These are phyloP conservation scores for Drosophila nr. perissopoda DNA, from an alignment of 2,888 invertebrate species.

Conservation along the genomic window DNA sequence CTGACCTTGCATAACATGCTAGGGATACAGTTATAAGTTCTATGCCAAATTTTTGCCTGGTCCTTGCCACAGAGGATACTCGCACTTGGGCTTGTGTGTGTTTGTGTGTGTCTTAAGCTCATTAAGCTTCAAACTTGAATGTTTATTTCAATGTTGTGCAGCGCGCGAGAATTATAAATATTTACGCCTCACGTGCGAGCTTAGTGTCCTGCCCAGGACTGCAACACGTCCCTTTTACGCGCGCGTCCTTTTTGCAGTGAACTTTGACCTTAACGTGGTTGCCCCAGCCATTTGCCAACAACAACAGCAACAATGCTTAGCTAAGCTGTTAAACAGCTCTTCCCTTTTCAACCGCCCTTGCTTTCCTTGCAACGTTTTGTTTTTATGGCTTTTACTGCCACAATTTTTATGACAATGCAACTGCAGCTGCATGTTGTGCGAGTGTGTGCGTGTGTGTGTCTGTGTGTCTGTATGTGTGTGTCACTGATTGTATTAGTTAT, in stretches of 20 bases:
- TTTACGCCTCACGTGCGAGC: slow-evolving; percentile 50
- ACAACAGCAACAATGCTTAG: slow-evolving; percentile 27
- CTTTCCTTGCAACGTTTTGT: slow-evolving; percentile 25
- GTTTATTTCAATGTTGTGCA: slow-evolving; percentile 25
- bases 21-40: neutral
- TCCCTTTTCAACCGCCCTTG: neutral
- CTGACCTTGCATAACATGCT: slow-evolving; percentile 23
- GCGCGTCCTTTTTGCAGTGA: slow-evolving; percentile 39
- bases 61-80: neutral
- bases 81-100: neutral
- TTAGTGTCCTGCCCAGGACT: slow-evolving; percentile 34
- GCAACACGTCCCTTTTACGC: slow-evolving; percentile 19
- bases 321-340: slow-evolving; percentile 64
- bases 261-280: slow-evolving; percentile 65
- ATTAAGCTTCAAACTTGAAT: slow-evolving; percentile 20
- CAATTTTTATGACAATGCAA: slow-evolving; percentile 64
- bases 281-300: slow-evolving; percentile 18
- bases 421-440: slow-evolving; percentile 24
- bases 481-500: slow-evolving; percentile 63
- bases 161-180: slow-evolving; percentile 34
- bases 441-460: neutral
- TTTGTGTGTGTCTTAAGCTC: slow-evolving; percentile 26
- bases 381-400: slow-evolving; percentile 43
- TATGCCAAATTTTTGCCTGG: neutral
- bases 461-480: slow-evolving; percentile 21